These are phyloP conservation scores for Perizoma flavofasciatum DNA, from an alignment of 2,888 invertebrate genomes.

Conservation along the genomic window DNA sequence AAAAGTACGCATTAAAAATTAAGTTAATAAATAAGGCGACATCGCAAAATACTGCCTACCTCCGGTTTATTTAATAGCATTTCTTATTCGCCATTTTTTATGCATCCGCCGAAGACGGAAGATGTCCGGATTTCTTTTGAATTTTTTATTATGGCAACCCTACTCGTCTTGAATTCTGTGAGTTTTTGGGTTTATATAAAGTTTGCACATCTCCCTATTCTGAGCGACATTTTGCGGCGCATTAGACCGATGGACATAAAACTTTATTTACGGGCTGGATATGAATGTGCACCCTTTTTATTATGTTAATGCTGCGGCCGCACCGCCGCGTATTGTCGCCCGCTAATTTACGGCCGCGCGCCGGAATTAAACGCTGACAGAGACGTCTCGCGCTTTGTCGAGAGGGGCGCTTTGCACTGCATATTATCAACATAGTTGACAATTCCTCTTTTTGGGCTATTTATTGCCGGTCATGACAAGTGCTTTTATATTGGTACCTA, in stretches of 20 bases:
- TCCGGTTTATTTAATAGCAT: constrained; percentile 53
- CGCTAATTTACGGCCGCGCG: constrained; percentile 63
- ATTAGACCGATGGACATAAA: constrained; percentile 78
- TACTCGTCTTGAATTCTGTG: constrained; percentile 39
- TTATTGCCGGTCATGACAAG: constrained; percentile 11
- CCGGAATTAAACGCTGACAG: constrained; percentile 36
- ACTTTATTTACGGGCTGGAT: constrained; percentile 74
- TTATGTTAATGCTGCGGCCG: constrained; percentile 75
- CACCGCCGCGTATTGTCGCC: constrained; percentile 53
- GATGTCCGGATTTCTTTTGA: constrained; percentile 52
- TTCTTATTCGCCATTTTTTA: constrained; percentile 55
- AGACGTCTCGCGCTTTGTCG: constrained; percentile 21
- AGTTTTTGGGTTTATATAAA: constrained; percentile 48
- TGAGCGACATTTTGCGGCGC: constrained; percentile 71
- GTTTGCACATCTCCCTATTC: constrained; percentile 46
- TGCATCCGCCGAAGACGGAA: constrained; percentile 44
- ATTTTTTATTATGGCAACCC: constrained; percentile 54
- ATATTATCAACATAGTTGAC: constrained; percentile 4
- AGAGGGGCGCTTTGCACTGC: constrained; percentile 1
- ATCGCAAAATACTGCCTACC: constrained; percentile 39
- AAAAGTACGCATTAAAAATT: constrained; percentile 39
- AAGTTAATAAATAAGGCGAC: constrained; percentile 36
- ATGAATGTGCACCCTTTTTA: constrained; percentile 76
- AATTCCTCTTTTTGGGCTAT: constrained; percentile 8
- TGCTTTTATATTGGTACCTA: not conserved